Evolutionary conservation across 2,797 vertebrate genomes (phyloP).

Genomic region (Amazona finschi): DNA sequence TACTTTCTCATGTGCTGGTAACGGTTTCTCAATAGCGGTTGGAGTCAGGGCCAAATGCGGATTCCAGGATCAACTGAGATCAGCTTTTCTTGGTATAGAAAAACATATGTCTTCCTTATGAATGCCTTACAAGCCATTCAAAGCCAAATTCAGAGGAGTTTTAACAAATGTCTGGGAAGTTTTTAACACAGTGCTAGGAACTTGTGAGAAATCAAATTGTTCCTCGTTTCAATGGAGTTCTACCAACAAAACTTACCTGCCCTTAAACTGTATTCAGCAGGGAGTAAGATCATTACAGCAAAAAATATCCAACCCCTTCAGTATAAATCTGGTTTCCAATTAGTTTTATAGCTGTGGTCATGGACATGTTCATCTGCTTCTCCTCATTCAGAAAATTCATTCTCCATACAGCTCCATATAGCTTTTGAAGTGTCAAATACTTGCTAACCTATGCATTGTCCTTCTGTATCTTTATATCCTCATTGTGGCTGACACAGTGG

Average conservation of each 20-base stretch:
- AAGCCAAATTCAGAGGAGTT: not conserved
- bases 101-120: not conserved
- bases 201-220: not conserved
- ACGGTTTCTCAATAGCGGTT: not conserved
- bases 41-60: not conserved
- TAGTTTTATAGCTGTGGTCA: not conserved
- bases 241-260: not conserved
- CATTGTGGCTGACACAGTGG: rapidly evolving
- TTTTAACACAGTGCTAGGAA: not conserved
- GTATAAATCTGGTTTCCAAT: not conserved
- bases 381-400: not conserved
- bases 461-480: not conserved
- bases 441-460: not conserved
- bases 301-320: not conserved
- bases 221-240: not conserved
- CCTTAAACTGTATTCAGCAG: not conserved
- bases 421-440: not conserved
- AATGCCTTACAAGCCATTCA: not conserved
- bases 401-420: not conserved
- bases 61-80: not conserved
- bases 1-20: not conserved
- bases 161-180: not conserved
- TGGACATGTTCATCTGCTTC: not conserved
- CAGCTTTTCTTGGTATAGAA: not conserved
- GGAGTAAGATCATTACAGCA: not conserved